Evolutionary conservation across 1,140 invertebrate genomes (phyloP), one percentile per base, ranked within the genome.

Genomic region (Oryctes rhinoceros): DNA sequence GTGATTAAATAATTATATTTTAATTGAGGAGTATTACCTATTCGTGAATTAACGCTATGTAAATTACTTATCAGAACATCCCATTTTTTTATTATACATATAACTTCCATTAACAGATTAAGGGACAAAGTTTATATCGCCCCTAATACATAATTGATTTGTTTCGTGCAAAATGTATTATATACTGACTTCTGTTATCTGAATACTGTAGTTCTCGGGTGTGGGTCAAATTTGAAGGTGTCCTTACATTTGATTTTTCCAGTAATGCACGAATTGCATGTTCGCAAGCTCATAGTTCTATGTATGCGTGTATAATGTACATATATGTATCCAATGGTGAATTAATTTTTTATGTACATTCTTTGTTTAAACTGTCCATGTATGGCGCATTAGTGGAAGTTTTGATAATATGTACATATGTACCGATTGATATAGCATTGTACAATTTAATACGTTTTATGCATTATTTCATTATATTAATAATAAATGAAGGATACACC

Each of bases 131-230:
- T 67, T 24, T 24, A 67, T 6, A 35, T 24, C 62, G 18, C 10
- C 62, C 15, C 62, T 18, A 67, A 67, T 67, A 67, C 62, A 67
- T 67, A 67, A 67, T 67, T 67, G 62, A 67, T 67, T 67, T 67
- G 62, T 67, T 67, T 67, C 62, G 62, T 67, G 30, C 1, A 35
- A 24, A 67, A 67, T 67, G 20, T 67, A 67, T 67, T 67, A 67
- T 35, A 67, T 13, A 67, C 65, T 24, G 4, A 35, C 65, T 4
- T 11, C 18, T 30, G 65, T 18, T 67, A 67, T 67, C 65, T 67
- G 20, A 67, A 67, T 13, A 18, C 13, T 24, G 65, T 67, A 67
- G 0, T 67, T 67, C 20, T 62, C 39, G 9, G 49, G 65, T 18
- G 65, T 30, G 6, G 13, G 53, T 62, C 9, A 44, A 1, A 44